Conservation (phyloP, 2,797 vertebrate genomes). For the Melanitta fusca region DNA sequence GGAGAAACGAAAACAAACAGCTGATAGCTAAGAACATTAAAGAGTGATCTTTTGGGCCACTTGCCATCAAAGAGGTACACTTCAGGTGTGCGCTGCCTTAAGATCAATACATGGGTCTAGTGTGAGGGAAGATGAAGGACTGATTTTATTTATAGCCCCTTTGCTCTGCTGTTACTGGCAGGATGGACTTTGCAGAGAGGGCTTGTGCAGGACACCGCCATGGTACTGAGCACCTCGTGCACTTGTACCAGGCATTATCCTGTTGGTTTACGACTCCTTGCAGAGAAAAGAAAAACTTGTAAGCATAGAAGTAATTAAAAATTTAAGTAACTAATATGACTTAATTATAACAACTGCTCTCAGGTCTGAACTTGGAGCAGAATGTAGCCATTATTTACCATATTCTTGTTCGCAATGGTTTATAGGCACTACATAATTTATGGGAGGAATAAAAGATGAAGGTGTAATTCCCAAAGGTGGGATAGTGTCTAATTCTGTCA, state of each 20-base stretch:
- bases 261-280: background rate
- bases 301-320: background rate
- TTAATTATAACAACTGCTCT: background rate
- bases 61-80: background rate
- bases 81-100: background rate
- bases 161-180: background rate
- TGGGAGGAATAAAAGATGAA: background rate
- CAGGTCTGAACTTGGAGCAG: background rate
- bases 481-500: background rate
- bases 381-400: background rate
- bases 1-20: background rate
- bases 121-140: background rate
- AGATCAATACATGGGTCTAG: background rate
- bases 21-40: background rate
- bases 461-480: background rate
- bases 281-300: background rate
- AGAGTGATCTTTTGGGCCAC: background rate
- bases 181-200: background rate
- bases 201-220: background rate
- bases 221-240: background rate
- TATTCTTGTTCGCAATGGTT: background rate
- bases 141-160: background rate
- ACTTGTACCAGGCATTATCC: background rate
- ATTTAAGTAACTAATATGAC: background rate
- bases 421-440: background rate